Conservation (phyloP, 2,797 vertebrate species). For the Coilia nasus region DNA sequence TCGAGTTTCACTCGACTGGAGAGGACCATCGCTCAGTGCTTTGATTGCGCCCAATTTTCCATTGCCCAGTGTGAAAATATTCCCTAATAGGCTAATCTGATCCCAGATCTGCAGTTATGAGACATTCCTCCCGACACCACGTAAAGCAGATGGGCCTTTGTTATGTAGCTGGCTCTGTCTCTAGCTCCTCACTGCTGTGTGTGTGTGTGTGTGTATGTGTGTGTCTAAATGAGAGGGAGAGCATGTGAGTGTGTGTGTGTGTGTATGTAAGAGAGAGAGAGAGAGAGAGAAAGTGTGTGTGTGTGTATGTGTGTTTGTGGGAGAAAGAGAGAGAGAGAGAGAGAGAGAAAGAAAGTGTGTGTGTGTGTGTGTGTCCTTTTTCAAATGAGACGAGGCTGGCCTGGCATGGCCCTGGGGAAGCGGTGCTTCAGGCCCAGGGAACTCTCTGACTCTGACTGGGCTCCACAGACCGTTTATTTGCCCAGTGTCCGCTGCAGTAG, state of each 20-base stretch:
- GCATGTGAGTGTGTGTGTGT: neutral
- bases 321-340: neutral
- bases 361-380: neutral
- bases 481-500: slow-evolving; percentile 24
- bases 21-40: neutral
- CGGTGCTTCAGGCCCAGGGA: neutral
- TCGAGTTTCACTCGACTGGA: neutral
- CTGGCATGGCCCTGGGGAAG: slow-evolving; percentile 4
- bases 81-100: slow-evolving; percentile 21
- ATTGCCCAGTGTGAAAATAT: neutral
- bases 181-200: neutral
- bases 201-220: slow-evolving; percentile 12
- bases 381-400: neutral
- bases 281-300: neutral
- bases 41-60: neutral
- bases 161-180: neutral
- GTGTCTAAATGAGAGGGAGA: neutral
- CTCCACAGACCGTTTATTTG: neutral
- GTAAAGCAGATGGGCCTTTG: slow-evolving; percentile 11
- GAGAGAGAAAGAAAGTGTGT: neutral
- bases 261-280: neutral
- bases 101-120: neutral
- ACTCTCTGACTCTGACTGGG: neutral
- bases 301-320: neutral
- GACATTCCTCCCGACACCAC: neutral